phyloP scores from a whole-genome alignment of 2,888 invertebrate genomes.

The Palloptera scutellata region DNA sequence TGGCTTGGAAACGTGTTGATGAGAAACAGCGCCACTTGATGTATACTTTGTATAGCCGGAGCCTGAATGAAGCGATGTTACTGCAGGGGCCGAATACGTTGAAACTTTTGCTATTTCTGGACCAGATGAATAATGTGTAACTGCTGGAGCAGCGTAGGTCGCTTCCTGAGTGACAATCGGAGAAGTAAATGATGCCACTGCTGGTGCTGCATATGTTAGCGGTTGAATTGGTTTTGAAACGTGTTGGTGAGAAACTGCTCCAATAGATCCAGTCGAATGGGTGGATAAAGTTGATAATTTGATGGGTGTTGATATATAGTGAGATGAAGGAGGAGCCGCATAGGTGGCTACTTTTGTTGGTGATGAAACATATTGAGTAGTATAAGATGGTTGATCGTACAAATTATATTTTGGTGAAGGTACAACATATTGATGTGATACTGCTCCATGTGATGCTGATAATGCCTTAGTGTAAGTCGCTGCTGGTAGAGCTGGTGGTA shows the following conservation, averaged over 20 bases:
- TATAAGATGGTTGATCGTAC: background rate
- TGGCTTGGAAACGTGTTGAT: constrained; percentile 43
- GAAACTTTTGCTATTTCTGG: constrained; percentile 49
- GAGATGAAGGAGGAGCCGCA: constrained; percentile 39
- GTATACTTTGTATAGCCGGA: background rate
- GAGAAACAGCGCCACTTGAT: constrained; percentile 29
- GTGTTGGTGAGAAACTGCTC: constrained; percentile 37
- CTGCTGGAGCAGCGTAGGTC: background rate
- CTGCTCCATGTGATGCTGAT: constrained; percentile 23
- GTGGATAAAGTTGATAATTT: constrained; percentile 27
- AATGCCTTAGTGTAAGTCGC: constrained; percentile 21
- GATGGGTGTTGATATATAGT: constrained; percentile 38
- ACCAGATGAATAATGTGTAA: constrained; percentile 5
- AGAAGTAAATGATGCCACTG: constrained; percentile 18
- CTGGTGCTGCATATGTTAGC: constrained; percentile 33
- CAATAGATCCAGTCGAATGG: constrained; percentile 22
- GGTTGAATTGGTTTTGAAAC: constrained; percentile 32
- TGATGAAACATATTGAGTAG: constrained; percentile 43
- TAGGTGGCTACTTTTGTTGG: constrained; percentile 44
- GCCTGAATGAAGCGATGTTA: constrained; percentile 3
- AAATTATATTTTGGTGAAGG: background rate
- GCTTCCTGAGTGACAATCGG: constrained; percentile 22
- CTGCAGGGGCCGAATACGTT: constrained; percentile 23
- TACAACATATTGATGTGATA: constrained; percentile 30
- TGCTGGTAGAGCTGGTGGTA: constrained; percentile 38